Conservation (phyloP, 2,888 invertebrate genomes). For the Aleiodes leptofemur region DNA sequence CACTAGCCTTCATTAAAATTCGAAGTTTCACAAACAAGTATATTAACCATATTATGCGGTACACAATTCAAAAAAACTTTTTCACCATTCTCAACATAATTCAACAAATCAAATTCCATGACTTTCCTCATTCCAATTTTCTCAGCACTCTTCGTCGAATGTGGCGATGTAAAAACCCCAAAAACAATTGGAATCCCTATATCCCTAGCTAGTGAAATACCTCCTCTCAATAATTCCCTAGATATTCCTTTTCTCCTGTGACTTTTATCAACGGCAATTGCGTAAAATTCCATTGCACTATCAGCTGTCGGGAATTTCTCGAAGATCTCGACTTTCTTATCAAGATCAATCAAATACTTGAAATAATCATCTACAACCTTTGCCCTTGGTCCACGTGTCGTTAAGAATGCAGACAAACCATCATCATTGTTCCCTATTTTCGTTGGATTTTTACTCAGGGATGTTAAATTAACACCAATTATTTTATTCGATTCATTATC, state of each 20-base stretch:
- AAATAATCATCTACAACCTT: slow-evolving; percentile 58
- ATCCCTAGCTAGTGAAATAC: slow-evolving; percentile 49
- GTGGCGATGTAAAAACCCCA: slow-evolving; percentile 57
- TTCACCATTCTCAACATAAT: slow-evolving; percentile 41
- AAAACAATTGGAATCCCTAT: slow-evolving; percentile 53
- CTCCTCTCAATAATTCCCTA: slow-evolving; percentile 47
- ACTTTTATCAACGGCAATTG: slow-evolving; percentile 55
- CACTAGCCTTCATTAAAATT: neutral
- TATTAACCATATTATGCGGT: slow-evolving; percentile 52
- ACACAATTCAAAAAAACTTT: slow-evolving; percentile 46
- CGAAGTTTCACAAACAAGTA: slow-evolving; percentile 53
- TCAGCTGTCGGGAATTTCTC: slow-evolving; percentile 49
- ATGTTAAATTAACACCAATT: slow-evolving; percentile 24
- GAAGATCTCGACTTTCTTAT: slow-evolving; percentile 51
- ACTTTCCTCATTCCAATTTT: slow-evolving; percentile 52
- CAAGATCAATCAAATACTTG: slow-evolving; percentile 54
- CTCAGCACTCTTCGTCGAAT: slow-evolving; percentile 55
- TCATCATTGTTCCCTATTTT: neutral
- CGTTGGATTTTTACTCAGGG: slow-evolving; percentile 39
- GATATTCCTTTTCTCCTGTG: slow-evolving; percentile 59
- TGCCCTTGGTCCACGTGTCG: slow-evolving; percentile 27
- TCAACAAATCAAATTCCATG: slow-evolving; percentile 52
- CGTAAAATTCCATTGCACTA: slow-evolving; percentile 59
- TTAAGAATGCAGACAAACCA: neutral
- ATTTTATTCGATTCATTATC: too few relatives aligned